Evolutionary conservation across 1,140 invertebrate species (phyloP).

Genomic region (Drosophila micromelanica): DNA sequence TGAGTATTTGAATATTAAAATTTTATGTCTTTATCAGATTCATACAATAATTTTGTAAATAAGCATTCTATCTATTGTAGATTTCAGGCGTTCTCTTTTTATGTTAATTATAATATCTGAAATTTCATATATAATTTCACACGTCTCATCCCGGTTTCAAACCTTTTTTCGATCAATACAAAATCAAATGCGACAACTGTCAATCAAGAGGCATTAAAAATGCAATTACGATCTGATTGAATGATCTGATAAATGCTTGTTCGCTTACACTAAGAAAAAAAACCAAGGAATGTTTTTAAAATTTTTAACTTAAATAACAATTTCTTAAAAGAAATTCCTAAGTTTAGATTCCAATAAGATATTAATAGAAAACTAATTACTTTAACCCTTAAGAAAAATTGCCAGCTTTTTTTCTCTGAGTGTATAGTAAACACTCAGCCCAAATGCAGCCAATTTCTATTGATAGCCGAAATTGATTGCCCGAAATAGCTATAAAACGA

Average conservation of each 20-base stretch:
- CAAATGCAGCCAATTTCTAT: slow-evolving; percentile 8
- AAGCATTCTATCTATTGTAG: no score
- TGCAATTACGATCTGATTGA: slow-evolving; percentile 4
- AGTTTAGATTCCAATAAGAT: no score
- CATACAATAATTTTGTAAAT: no score
- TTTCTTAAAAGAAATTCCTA: no score
- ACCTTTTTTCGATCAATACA: slow-evolving; percentile 1
- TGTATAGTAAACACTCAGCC: not conserved
- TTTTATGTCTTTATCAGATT: no score
- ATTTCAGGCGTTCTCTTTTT: no score
- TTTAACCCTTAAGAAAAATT: no score
- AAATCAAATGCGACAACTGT: slow-evolving; percentile 5
- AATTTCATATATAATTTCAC: not conserved
- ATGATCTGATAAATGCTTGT: not conserved
- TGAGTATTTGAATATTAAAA: no score
- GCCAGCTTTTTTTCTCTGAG: not conserved
- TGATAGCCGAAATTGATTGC: slow-evolving; percentile 42
- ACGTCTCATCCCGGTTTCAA: slow-evolving; percentile 1
- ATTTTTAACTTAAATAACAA: no score
- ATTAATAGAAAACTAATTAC: not conserved
- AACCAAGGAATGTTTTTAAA: not conserved
- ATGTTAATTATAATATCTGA: no score
- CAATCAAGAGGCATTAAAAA: slow-evolving; percentile 25
- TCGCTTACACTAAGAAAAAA: no score
- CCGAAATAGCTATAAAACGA: slow-evolving; percentile 16